Evolutionary conservation across 53 echinoderm and acorn worm species (phyloP).

Genomic region (Hippasteria phrygiana): DNA sequence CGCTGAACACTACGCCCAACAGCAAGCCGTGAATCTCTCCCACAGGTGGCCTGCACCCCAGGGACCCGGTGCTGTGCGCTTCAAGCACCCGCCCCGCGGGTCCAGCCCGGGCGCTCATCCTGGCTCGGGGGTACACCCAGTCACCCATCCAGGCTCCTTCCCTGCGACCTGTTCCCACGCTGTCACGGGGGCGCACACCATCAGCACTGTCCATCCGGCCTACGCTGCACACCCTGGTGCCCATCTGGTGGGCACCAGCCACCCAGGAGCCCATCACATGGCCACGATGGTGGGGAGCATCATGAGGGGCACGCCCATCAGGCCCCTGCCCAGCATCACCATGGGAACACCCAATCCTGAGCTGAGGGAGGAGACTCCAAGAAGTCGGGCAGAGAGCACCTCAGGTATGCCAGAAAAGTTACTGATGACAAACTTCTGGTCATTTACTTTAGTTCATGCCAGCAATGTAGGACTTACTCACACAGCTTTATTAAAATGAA

Average conservation of each 20-base stretch:
- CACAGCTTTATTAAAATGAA: too few species aligned
- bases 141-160: slow-evolving; percentile 44
- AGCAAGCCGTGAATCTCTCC: slow-evolving; percentile 53
- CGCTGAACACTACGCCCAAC: slow-evolving; percentile 65
- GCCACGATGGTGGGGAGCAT: slow-evolving; percentile 74
- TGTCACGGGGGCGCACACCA: slow-evolving; percentile 33
- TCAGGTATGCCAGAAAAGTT: slow-evolving; percentile 39
- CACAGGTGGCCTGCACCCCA: slow-evolving; percentile 36
- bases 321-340: slow-evolving; percentile 79
- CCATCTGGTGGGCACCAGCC: slow-evolving; percentile 50
- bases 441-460: too few species aligned
- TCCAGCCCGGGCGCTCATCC: slow-evolving; percentile 64
- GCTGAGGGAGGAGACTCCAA: slow-evolving; percentile 70
- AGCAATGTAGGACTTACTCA: too few species aligned
- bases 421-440: neutral
- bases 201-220: slow-evolving; percentile 51
- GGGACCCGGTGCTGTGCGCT: slow-evolving; percentile 29
- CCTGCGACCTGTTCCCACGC: slow-evolving; percentile 31
- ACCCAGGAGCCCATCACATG: slow-evolving; percentile 51
- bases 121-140: slow-evolving; percentile 44
- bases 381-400: slow-evolving; percentile 66
- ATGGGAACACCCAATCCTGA: slow-evolving; percentile 89
- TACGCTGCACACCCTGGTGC: slow-evolving; percentile 69
- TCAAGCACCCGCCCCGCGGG: slow-evolving; percentile 55
- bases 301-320: slow-evolving; percentile 85